Percentiles rank a stretch among this genome's conserved stretches.
These are phyloP conservation scores for Pristis pectinata DNA, from an alignment of 2,797 vertebrate species.

Conservation along the genomic window DNA sequence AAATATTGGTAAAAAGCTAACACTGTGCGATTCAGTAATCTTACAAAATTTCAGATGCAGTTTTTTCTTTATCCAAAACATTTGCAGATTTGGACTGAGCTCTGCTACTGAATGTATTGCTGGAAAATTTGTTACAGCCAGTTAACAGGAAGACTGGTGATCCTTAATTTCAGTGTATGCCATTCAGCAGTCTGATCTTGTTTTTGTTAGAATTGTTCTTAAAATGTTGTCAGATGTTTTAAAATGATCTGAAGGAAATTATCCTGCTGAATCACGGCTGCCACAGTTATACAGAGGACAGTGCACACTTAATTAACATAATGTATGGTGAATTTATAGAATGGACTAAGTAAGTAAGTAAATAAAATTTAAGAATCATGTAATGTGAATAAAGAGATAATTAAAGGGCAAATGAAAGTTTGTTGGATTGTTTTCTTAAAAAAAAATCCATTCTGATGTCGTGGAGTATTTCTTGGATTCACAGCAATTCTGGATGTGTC, in stretches of 20 bases:
- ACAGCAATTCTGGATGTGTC: too few species aligned
- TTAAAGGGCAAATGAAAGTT: neutral
- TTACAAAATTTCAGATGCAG: neutral
- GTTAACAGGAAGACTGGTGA: neutral
- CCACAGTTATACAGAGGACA: too few species aligned
- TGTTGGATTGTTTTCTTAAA: neutral
- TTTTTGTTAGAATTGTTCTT: neutral
- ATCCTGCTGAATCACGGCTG: neutral
- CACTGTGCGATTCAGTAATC: neutral
- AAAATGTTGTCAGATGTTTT: neutral
- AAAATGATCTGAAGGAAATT: neutral
- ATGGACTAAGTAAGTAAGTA: neutral
- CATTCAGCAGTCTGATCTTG: neutral
- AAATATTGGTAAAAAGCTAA: neutral
- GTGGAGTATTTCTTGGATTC: neutral
- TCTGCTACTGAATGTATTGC: neutral
- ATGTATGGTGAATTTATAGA: too few species aligned
- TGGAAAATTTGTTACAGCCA: neutral
- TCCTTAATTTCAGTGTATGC: neutral
- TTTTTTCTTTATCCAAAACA: neutral
- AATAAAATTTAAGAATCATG: neutral
- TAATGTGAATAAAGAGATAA: neutral
- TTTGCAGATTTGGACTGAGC: neutral
- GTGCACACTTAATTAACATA: neutral
- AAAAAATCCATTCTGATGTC: neutral